phyloP scores from a whole-genome alignment of 1,140 invertebrate species.

The Drosophila simulans region DNA sequence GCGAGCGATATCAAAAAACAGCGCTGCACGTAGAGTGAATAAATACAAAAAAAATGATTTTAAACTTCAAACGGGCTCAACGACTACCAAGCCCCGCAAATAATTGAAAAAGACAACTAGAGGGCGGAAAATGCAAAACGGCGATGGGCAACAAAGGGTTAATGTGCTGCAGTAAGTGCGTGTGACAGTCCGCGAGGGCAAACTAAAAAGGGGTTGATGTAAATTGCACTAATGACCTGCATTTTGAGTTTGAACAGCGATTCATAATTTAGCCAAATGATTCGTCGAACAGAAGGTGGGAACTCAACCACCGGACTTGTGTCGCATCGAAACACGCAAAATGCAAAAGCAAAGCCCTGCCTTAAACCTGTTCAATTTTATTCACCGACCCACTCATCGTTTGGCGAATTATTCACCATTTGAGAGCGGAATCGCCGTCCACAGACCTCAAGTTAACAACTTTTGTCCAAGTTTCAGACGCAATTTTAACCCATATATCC shows the following conservation, averaged over 20 bases:
- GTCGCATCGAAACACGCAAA: conserved; percentile 15
- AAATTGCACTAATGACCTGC: conserved; percentile 73
- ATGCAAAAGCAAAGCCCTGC: conserved; percentile 10
- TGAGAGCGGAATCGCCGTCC: not conserved
- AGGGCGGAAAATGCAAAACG: not conserved
- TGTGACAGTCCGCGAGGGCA: conserved; percentile 13
- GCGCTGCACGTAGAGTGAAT: conserved; percentile 36
- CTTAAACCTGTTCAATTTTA: conserved; percentile 23
- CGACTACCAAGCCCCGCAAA: conserved; percentile 16
- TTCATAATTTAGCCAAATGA: conserved; percentile 14
- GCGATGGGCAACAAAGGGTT: conserved; percentile 44
- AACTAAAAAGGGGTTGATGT: not conserved
- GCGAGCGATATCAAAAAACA: conserved; percentile 10
- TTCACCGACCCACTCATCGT: conserved; percentile 22
- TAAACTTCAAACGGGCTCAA: conserved; percentile 44
- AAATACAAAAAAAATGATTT: conserved; percentile 47
- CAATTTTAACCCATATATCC: not conserved
- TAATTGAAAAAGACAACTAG: conserved; percentile 16
- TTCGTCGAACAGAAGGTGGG: conserved; percentile 6
- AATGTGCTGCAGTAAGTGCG: conserved; percentile 50
- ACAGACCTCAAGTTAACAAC: not conserved
- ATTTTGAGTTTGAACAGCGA: conserved; percentile 56
- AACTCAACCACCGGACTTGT: conserved; percentile 7
- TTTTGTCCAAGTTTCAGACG: not conserved
- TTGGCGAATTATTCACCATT: conserved; percentile 6